Conservation (phyloP, 2,113 vertebrate genomes). For the Sylvilagus bachmani region DNA sequence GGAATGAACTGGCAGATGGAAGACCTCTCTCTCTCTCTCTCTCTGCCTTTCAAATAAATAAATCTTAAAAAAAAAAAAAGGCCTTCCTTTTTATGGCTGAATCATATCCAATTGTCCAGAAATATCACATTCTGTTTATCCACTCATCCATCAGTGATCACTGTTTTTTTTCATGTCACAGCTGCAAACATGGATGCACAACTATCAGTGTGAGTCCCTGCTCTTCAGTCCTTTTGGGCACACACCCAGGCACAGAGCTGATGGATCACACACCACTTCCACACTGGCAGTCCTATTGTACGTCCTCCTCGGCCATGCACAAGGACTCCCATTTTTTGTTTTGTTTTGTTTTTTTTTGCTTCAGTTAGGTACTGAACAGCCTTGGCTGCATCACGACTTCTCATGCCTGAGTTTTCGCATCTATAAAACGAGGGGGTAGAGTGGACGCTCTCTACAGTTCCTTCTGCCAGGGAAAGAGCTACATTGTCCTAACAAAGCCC, state of each 20-base stretch:
- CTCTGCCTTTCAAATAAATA: too few relatives aligned
- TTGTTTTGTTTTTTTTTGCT: neutral
- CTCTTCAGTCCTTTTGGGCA: neutral
- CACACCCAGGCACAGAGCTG: too few relatives aligned
- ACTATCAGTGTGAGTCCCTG: neutral
- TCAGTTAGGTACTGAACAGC: neutral
- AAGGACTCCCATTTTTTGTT: neutral
- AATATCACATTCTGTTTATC: neutral
- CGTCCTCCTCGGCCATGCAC: neutral
- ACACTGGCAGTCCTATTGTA: neutral
- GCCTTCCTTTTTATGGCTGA: neutral
- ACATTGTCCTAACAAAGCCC: constrained; percentile 5
- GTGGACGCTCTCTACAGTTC: neutral
- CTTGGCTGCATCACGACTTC: neutral
- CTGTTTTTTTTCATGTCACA: too few relatives aligned
- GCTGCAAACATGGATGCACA: neutral
- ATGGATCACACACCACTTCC: neutral
- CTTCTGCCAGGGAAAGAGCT: neutral
- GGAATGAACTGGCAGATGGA: too few relatives aligned
- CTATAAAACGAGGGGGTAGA: constrained; percentile 6
- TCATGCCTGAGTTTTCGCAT: neutral
- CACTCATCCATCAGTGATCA: neutral
- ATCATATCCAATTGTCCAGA: neutral
- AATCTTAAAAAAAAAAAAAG: neutral
- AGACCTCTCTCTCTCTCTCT: too few relatives aligned